A percentile compares a stretch with the other conserved stretches of the same genome.
These are phyloP conservation scores for Sylvia borin DNA, from an alignment of 2,797 vertebrate genomes.

Conservation along the genomic window DNA sequence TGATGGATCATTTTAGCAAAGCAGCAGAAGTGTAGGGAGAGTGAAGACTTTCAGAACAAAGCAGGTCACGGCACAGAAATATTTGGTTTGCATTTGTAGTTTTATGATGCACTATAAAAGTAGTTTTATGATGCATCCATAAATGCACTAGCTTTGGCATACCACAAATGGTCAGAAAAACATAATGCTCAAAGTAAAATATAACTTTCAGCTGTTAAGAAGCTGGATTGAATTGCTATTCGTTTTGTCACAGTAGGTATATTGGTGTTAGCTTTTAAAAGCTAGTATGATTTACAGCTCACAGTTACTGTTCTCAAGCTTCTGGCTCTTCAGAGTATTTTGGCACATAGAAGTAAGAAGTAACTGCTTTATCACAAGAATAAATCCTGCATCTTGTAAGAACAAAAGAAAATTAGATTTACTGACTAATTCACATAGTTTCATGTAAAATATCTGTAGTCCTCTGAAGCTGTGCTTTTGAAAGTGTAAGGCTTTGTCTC, in stretches of 20 bases:
- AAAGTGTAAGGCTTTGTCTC: neutral
- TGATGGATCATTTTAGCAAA: neutral
- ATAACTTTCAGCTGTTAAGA: neutral
- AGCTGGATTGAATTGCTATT: neutral
- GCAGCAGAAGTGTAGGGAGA: neutral
- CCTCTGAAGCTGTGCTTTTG: neutral
- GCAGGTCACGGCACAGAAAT: neutral
- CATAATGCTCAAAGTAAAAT: neutral
- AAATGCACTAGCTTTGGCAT: neutral
- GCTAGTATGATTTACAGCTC: neutral
- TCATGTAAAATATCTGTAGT: neutral
- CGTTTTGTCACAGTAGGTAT: neutral
- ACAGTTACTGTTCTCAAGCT: neutral
- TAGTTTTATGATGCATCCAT: neutral
- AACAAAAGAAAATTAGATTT: neutral
- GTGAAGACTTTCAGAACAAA: neutral
- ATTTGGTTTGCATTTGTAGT: neutral
- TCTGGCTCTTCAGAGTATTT: slow-evolving; percentile 9
- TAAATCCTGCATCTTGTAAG: neutral
- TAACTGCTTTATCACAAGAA: neutral
- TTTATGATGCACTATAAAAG: neutral
- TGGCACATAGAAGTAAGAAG: neutral
- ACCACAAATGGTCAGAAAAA: neutral
- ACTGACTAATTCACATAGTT: neutral
- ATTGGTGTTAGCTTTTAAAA: neutral